Conservation (phyloP, 1,140 invertebrate species). For the Drosophila oshimai region DNA sequence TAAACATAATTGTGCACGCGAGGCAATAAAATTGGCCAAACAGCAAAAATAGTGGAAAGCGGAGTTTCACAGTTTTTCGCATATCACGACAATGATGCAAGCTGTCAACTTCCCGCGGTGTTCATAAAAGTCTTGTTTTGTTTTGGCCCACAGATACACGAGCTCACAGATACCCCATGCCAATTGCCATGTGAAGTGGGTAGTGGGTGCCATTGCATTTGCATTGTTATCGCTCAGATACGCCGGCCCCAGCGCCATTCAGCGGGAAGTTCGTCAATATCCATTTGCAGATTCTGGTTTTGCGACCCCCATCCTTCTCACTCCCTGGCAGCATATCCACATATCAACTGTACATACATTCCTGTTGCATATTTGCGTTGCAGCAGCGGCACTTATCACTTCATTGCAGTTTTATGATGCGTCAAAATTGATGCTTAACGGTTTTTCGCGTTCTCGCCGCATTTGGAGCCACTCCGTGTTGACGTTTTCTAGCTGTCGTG, state of each 20-base stretch:
- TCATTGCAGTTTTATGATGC: conserved; percentile 81
- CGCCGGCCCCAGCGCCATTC: conserved; percentile 59
- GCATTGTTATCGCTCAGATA: conserved; percentile 77
- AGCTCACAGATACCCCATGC: conserved; percentile 2
- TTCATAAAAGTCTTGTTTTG: conserved; percentile 79
- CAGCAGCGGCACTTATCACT: conserved; percentile 74
- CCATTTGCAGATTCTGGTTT: conserved; percentile 34
- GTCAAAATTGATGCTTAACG: conserved; percentile 81
- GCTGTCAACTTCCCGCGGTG: conserved; percentile 80
- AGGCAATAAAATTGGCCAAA: conserved; percentile 68
- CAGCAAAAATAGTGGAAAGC: conserved; percentile 1
- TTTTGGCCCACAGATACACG: conserved; percentile 45
- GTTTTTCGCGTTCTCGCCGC: conserved; percentile 72
- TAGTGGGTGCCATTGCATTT: conserved; percentile 59
- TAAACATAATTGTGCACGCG: conserved; percentile 76
- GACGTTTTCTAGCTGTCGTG: not conserved
- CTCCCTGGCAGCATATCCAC: conserved; percentile 43
- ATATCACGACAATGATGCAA: conserved; percentile 77
- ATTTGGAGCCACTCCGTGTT: conserved; percentile 60
- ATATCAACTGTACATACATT: conserved; percentile 71
- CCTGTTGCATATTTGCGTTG: conserved; percentile 53
- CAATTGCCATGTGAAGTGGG: conserved; percentile 10
- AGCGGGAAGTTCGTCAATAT: conserved; percentile 30
- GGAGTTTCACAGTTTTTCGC: conserved; percentile 51
- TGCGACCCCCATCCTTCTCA: not conserved